Evolutionary conservation across 2,113 vertebrate species (phyloP), one percentile per base, ranked within the genome.

Genomic region (Xenus cinereus): DNA sequence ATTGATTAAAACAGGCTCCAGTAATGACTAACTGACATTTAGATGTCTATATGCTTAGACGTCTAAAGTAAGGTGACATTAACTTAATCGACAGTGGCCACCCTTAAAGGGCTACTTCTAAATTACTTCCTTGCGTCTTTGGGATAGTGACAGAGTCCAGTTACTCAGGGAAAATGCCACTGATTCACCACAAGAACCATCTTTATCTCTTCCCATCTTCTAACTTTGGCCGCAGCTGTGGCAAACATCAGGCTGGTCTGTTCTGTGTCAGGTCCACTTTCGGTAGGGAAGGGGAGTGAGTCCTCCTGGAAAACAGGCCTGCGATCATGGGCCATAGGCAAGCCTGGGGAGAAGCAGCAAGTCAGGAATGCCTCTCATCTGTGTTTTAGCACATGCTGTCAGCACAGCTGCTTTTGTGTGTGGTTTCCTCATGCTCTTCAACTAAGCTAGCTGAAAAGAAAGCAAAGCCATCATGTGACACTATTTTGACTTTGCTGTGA

Each of bases 181-280:
- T 43, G 48, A n/a, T 71, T 60, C 18, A 62, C 12, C 4, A 16
- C 21, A 51, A 67, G 37, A 28, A 33, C 4, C 35, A 48, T 32
- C 7, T 32, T 66, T 53, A 22, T 53, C 26, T 75, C 0, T n/a
- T 90, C 35, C 37, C 30, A 32, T 28, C 28, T 79, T 82, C 22
- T 74, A 37, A n/a, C 8, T 69, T 27, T 41, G 28, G 48, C 48
- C 28, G 54, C 22, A 22, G 24, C n/a, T 2, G 0, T 1, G 9
- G 18, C 41, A 48, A 33, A 71, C 0, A 2, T 15, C 28, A 71
- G 30, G 18, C 11, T 9, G 1, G 2, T 62, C 37, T 14, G 0
- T 32, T 37, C 69, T 30, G 28, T 8, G 14, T 30, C 69, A 56
- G 13, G 6, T 50, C 32, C 53, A 16, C 30, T 63, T 67, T 51